Evolutionary conservation across 2,113 vertebrate species (phyloP).

Genomic region (Paradoxurus hermaphroditus): DNA sequence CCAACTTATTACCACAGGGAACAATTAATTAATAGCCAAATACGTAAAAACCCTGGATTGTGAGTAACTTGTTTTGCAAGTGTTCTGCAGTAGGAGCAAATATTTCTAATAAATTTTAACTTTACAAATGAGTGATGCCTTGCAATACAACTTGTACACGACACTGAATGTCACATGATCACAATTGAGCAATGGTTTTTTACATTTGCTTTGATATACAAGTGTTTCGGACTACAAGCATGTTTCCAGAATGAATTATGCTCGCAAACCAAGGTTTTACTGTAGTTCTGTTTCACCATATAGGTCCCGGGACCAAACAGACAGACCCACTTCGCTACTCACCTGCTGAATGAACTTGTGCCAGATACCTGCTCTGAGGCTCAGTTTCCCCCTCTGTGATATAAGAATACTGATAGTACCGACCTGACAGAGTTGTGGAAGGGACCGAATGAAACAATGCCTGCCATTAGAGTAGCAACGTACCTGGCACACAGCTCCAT

Average conservation of each 20-base stretch:
- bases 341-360: not conserved
- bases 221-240: no score
- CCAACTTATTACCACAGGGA: not conserved
- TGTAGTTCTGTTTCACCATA: not conserved
- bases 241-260: no score
- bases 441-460: not conserved
- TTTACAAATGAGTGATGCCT: no score
- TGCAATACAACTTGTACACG: no score
- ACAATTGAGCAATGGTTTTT: no score
- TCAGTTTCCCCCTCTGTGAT: not conserved
- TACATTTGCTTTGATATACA: no score
- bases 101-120: no score
- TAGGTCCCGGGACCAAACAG: not conserved
- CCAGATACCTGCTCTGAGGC: not conserved
- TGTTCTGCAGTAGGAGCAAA: no score
- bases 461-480: not conserved
- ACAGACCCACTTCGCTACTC: not conserved
- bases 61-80: no score
- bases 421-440: not conserved
- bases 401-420: not conserved
- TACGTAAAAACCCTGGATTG: not conserved
- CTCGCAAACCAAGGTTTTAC: no score
- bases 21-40: not conserved
- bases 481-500: not conserved
- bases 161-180: no score